Evolutionary conservation across 2,113 vertebrate genomes (phyloP), one percentile per base, ranked within the genome.

Genomic region (Lanius collurio): DNA sequence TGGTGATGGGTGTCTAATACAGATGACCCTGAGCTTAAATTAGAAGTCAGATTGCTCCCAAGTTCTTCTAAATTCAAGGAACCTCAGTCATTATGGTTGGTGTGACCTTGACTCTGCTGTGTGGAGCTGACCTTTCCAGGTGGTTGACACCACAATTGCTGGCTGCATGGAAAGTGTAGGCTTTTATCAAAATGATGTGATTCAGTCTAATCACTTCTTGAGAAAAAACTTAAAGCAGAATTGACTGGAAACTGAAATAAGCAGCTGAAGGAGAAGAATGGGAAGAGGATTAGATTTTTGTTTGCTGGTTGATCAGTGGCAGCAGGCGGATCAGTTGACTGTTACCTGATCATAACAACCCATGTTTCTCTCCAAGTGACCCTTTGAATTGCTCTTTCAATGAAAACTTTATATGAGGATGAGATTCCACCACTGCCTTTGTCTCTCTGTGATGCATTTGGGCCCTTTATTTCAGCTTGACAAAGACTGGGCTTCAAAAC

Each of bases 231-330:
- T 89, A 73, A 67, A 87, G 57, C 23, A 76, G 23, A 93, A 47
- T 65, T 89, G 27, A 64, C 19, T n/a, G n/a, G n/a, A n/a, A n/a
- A n/a, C n/a, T 57, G 67, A 85, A 91, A 87, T 27, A 91, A 55
- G 14, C 15, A 31, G 4, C 28, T 85, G 31, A 82, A 88, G n/a
- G n/a, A n/a, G 15, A 28, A 90, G 41, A 76, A 91, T 35, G 20
- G 37, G 57, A 69, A 89, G 10, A 76, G 12, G n/a, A 24, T 0
- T 49, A 4, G 0, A 2, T 46, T 30, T 53, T 59, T 55, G 4
- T 65, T 93, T 44, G 41, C 12, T 13, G 10, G 37, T 37, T 37
- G 37, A 37, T 37, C 37, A 37, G 37, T 37, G 37, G 37, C 37
- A 37, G 37, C 37, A 37, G 37, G 8, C 8, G 37, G 37, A 37